phyloP scores from a whole-genome alignment of 2,797 vertebrate genomes.

The Spheniscus humboldti region DNA sequence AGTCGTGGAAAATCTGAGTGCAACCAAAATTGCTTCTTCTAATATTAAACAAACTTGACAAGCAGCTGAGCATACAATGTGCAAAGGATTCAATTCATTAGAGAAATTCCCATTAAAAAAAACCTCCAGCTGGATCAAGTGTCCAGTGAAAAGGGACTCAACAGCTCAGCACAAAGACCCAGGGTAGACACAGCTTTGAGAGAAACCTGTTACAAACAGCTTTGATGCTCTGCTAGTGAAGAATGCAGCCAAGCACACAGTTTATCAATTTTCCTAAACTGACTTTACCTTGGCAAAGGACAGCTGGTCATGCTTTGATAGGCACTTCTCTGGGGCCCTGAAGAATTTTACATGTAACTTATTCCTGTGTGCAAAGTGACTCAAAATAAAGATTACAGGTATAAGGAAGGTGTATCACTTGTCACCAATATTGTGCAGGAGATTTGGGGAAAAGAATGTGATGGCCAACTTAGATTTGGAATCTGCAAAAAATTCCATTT shows the following conservation, averaged over 20 bases:
- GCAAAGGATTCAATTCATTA: background rate
- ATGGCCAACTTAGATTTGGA: background rate
- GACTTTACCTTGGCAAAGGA: background rate
- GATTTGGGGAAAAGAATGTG: background rate
- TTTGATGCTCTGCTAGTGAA: background rate
- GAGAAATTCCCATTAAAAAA: background rate
- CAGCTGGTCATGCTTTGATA: background rate
- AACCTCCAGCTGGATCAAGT: background rate
- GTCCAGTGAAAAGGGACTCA: background rate
- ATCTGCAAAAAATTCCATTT: background rate
- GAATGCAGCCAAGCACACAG: background rate
- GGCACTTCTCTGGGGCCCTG: background rate
- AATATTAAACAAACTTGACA: background rate
- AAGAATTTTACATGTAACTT: background rate
- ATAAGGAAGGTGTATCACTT: background rate
- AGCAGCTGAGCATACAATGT: background rate
- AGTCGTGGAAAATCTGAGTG: background rate
- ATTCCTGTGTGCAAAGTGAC: background rate
- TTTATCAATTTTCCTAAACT: background rate
- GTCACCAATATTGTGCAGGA: background rate
- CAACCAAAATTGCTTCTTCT: background rate
- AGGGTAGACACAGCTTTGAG: background rate
- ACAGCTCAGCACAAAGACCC: background rate
- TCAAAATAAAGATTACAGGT: background rate
- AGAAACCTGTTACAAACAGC: background rate